These are phyloP conservation scores for Pangasius macronema DNA, from an alignment of 2,797 vertebrate genomes.

Conservation along the genomic window DNA sequence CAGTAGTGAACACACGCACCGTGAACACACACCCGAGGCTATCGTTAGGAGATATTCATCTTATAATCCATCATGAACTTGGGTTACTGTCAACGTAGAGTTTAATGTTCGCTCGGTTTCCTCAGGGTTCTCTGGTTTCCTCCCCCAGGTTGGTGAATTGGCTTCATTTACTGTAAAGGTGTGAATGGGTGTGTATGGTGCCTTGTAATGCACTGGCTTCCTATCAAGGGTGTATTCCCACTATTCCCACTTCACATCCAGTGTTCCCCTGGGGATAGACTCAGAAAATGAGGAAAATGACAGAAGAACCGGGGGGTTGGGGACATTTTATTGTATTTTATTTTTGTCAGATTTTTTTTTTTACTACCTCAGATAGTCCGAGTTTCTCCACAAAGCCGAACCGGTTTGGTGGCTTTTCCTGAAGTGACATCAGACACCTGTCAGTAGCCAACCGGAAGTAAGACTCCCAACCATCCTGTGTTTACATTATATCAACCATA, in stretches of 20 bases:
- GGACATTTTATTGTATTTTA: not conserved
- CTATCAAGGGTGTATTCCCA: too few relatives aligned
- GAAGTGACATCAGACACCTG: not conserved
- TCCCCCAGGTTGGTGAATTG: too few relatives aligned
- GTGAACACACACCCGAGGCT: too few relatives aligned
- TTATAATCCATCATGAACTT: not conserved
- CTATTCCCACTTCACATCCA: too few relatives aligned
- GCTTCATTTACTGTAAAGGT: too few relatives aligned
- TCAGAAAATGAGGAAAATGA: too few relatives aligned
- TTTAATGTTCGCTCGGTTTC: not conserved
- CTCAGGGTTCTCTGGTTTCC: not conserved
- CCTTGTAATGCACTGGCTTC: too few relatives aligned
- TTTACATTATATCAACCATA: not conserved
- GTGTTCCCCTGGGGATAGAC: not conserved
- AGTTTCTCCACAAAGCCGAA: not conserved
- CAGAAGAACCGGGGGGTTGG: too few relatives aligned
- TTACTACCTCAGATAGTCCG: not conserved
- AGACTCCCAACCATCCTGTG: not conserved
- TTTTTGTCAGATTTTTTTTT: not conserved
- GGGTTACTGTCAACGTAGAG: too few relatives aligned
- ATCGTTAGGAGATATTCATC: not conserved
- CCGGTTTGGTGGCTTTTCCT: not conserved
- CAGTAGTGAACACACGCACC: too few relatives aligned
- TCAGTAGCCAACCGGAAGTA: slow-evolving; percentile 9
- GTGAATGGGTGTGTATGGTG: too few relatives aligned